Conservation (phyloP, 1,140 invertebrate genomes). For the Euwallacea similis region DNA sequence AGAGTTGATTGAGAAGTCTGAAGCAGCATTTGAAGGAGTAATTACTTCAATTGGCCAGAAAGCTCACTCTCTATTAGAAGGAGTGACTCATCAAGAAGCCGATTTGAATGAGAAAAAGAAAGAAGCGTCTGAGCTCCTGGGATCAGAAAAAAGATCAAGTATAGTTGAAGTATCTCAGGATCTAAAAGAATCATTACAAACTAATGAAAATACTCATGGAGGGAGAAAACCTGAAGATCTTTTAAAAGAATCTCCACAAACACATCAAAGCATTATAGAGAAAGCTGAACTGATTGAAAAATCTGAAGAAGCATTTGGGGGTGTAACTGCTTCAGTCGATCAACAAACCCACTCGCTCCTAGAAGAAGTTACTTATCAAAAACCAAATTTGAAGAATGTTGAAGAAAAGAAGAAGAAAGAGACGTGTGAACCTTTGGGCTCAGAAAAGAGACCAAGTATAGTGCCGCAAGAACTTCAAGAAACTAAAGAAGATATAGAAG, state of each 20-base stretch:
- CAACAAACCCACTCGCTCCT: neutral
- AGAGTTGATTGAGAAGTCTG: conserved; percentile 12
- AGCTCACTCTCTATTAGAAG: neutral
- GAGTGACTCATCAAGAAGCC: neutral
- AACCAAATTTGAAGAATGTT: neutral
- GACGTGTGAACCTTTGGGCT: neutral
- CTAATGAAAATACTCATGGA: neutral
- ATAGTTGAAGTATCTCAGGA: conserved; percentile 6
- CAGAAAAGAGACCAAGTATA: neutral
- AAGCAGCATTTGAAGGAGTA: conserved; percentile 5
- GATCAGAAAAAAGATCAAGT: neutral
- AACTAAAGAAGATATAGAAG: conserved; percentile 2
- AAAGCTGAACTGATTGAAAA: conserved; percentile 1
- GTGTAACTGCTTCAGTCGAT: neutral
- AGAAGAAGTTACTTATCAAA: neutral
- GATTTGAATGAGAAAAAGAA: neutral
- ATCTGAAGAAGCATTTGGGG: conserved; percentile 11
- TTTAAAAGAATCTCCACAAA: neutral
- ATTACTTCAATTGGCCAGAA: conserved; percentile 2
- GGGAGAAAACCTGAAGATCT: neutral
- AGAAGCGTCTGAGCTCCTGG: neutral
- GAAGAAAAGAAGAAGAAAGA: neutral
- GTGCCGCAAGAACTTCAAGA: conserved; percentile 2
- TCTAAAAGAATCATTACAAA: neutral
- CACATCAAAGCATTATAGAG: neutral